Conservation (phyloP, 2,113 vertebrate genomes). For the Labeo catla region DNA sequence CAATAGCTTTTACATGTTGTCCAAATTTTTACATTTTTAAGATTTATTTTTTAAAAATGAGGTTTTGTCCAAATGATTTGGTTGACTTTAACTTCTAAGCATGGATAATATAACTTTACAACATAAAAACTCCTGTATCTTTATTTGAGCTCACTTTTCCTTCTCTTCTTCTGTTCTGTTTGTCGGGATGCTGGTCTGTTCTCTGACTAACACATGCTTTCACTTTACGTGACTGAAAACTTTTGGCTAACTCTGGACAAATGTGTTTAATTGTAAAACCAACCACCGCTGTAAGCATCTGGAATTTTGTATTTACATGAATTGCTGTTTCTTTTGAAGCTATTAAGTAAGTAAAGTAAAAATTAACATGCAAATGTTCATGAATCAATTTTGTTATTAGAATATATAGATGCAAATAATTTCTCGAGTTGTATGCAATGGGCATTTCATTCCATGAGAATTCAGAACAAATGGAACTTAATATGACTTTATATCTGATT, state of each 20-base stretch:
- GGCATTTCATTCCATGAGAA: not conserved
- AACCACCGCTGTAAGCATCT: not conserved
- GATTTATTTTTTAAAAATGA: not conserved
- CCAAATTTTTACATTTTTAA: no score
- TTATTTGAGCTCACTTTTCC: slow-evolving; percentile 31
- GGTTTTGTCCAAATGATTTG: slow-evolving; percentile 14
- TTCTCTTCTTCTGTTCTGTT: slow-evolving; percentile 49
- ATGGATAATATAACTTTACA: not conserved
- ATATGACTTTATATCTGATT: slow-evolving; percentile 78
- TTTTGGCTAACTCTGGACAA: not conserved
- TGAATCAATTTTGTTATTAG: no score
- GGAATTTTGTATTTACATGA: not conserved
- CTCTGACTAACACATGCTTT: slow-evolving; percentile 54
- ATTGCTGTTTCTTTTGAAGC: not conserved
- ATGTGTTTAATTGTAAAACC: not conserved
- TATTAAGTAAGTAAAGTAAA: not conserved
- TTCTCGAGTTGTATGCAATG: not conserved
- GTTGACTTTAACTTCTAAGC: not conserved
- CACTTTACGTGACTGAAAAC: slow-evolving; percentile 63
- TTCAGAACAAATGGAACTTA: slow-evolving; percentile 56
- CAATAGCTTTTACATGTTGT: not conserved
- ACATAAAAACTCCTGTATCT: not conserved
- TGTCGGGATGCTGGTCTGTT: slow-evolving; percentile 76
- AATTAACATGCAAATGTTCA: not conserved
- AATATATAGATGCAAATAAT: not conserved